Percentiles rank a stretch among this genome's conserved stretches.
Evolutionary conservation across 2,113 vertebrate genomes (phyloP).

Genomic region (Seriola rivoliana): DNA sequence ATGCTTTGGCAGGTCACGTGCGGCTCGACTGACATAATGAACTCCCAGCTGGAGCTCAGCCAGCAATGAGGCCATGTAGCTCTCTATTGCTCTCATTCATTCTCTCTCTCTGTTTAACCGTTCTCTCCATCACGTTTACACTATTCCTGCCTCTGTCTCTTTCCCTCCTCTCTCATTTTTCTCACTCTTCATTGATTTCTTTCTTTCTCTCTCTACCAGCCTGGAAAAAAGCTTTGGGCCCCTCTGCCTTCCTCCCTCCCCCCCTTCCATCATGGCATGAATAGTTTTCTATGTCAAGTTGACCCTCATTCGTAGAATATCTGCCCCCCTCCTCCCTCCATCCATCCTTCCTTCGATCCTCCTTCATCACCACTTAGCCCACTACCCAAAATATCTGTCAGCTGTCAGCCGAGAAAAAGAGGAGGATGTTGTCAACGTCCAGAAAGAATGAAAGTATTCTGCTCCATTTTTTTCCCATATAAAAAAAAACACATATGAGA

Average conservation of each 20-base stretch:
- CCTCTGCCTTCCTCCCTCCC: background rate
- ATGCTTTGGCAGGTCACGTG: slow-evolving; percentile 69
- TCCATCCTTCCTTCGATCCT: slow-evolving; percentile 31
- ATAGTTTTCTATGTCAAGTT: slow-evolving; percentile 54
- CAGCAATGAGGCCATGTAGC: slow-evolving; percentile 56
- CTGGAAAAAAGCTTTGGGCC: background rate
- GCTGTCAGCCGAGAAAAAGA: slow-evolving; percentile 25
- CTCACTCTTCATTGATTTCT: background rate
- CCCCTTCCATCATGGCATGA: slow-evolving; percentile 24
- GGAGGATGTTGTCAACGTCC: slow-evolving; percentile 23
- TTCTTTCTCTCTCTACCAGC: background rate
- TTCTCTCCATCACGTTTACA: slow-evolving; percentile 21
- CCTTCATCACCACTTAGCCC: slow-evolving; percentile 47
- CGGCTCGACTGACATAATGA: slow-evolving; percentile 74
- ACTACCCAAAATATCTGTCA: slow-evolving; percentile 59
- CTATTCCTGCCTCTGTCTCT: background rate
- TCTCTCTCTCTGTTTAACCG: slow-evolving; percentile 15
- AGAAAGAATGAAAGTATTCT: slow-evolving; percentile 56
- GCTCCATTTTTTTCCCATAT: slow-evolving; percentile 38
- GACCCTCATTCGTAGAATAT: slow-evolving; percentile 45
- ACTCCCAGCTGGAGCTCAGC: slow-evolving; percentile 67
- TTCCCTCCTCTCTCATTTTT: background rate
- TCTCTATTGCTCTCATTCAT: slow-evolving; percentile 40
- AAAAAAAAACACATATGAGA: background rate
- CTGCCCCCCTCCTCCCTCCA: background rate